Evolutionary conservation across 30 jellyfish, hydroid and myxozoan species (phyloP), one percentile per base, ranked within the genome.

Genomic region (Clytia hemisphaerica): DNA sequence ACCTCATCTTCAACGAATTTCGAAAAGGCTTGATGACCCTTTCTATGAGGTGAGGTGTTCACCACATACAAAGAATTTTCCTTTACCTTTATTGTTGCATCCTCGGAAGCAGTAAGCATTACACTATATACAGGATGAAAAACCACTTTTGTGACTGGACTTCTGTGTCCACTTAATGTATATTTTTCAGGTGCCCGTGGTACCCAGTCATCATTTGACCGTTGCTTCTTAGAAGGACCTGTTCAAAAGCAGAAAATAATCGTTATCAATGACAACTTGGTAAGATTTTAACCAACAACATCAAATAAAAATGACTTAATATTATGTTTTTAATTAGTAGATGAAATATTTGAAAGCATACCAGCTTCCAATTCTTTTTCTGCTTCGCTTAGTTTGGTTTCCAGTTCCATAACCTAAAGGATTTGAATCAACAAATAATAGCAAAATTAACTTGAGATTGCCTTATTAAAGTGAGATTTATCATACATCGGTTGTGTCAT

Each of bases 91-190:
- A 91, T 78, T 1, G 95, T 91, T 16, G 99, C 99, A 66, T 91
- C 99, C 70, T 91, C 99, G 21, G 99, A 77, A 35, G 99, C 77
- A 16, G 99, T 91, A 28, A 91, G 92, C 94, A 91, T 75, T 4
- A 91, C 89, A 73, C 99, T 89, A 85, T 91, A 91, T 37, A 91
- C 95, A 64, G 99, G 99, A 74, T 91, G 99, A 71, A 91, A 91
- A 12, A 91, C 67, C 45, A 91, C 99, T 91, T 63, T 75, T 16
- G 99, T 79, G 26, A 91, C 76, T n/a, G 99, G 99, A 51, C 93
- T 77, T 24, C 99, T 88, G 62, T 91, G 99, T 34, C 99, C 99
- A 69, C 95, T 76, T 21, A 91, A 79, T 2, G 95, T 76, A 61
- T 91, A 91, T 75, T 91, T 91, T 72, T 79, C 96, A 9, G 99